These are phyloP conservation scores for Eulemur macaco DNA, from an alignment of 2,113 vertebrate species.

Conservation along the genomic window DNA sequence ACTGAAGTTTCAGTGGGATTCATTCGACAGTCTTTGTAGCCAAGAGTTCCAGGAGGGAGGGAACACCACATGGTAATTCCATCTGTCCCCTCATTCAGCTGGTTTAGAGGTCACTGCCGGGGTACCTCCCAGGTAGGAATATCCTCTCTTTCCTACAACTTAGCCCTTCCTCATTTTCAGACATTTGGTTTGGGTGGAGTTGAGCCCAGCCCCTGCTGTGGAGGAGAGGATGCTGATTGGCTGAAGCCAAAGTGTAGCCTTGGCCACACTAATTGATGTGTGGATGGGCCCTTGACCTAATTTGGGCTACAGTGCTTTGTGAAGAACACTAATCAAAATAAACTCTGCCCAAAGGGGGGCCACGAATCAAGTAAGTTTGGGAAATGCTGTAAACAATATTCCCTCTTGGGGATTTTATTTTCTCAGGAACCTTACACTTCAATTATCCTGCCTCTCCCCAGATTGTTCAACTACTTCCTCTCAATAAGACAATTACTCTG, in stretches of 20 bases:
- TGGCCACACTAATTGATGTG: not conserved
- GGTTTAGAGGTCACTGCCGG: not conserved
- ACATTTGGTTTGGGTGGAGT: not conserved
- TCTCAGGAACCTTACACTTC: slow-evolving; percentile 3
- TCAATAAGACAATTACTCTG: not conserved
- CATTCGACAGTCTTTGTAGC: not conserved
- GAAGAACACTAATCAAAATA: not conserved
- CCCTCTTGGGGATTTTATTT: not conserved
- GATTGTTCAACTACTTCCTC: not conserved
- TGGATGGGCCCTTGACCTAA: not conserved
- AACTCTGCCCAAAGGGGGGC: not conserved
- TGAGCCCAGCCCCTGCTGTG: not conserved
- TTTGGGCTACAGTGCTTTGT: not conserved
- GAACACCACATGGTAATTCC: not conserved
- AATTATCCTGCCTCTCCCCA: not conserved
- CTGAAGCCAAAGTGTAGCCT: not conserved
- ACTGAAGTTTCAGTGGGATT: not conserved
- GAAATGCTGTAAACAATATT: slow-evolving; percentile 18
- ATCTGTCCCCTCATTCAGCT: not conserved
- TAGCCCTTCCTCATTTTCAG: not conserved
- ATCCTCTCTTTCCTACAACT: not conserved
- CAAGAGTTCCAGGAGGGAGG: not conserved
- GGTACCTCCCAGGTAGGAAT: not conserved
- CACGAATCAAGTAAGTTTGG: not conserved
- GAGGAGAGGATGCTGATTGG: not conserved